phyloP scores from a whole-genome alignment of 2,797 vertebrate species.

The Kryptopterus vitreolus region DNA sequence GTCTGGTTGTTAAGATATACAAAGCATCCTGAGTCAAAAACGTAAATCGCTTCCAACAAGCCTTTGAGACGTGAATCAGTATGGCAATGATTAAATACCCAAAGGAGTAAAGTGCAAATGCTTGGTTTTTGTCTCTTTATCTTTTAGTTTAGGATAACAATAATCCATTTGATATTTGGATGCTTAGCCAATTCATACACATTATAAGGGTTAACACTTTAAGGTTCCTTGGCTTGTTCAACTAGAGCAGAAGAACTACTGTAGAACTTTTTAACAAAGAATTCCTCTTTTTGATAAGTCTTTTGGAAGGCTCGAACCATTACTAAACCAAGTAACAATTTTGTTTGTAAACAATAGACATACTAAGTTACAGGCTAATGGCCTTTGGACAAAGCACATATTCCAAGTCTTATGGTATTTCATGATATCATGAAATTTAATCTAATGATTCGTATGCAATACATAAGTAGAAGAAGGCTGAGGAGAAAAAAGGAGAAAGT shows the following conservation, averaged over 20 bases:
- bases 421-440: too few relatives aligned
- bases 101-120: not conserved
- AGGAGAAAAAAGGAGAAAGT: too few relatives aligned
- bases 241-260: not conserved
- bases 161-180: not conserved
- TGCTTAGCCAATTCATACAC: not conserved
- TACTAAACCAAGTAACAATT: not conserved
- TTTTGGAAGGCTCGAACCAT: not conserved
- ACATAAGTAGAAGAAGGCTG: too few relatives aligned
- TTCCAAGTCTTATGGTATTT: too few relatives aligned
- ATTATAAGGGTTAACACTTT: not conserved
- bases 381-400: not conserved
- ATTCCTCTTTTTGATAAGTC: not conserved
- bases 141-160: not conserved
- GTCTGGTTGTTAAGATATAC: conserved; percentile 35
- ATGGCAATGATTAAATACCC: not conserved
- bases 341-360: not conserved
- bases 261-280: not conserved
- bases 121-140: not conserved
- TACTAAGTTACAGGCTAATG: not conserved
- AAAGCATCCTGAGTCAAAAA: conserved; percentile 19
- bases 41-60: conserved; percentile 6
- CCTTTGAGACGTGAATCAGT: not conserved
- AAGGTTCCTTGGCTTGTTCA: not conserved
- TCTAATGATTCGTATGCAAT: too few relatives aligned